Evolutionary conservation across 2,113 vertebrate genomes (phyloP).

Genomic region (Gnathonemus longibarbis): DNA sequence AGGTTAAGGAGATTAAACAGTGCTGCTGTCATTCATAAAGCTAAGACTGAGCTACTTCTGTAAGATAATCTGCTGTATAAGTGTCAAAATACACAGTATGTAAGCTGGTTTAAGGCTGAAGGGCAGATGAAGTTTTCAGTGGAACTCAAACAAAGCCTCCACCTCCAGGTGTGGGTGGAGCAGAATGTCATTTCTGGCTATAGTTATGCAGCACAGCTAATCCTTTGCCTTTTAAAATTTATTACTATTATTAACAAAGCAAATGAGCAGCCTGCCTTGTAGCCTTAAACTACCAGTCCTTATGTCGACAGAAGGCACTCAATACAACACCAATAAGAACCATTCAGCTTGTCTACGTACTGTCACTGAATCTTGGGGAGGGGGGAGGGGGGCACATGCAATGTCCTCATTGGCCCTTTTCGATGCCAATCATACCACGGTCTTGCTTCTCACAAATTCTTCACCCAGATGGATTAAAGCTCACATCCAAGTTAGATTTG

Average conservation of each 20-base stretch:
- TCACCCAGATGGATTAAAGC: neutral
- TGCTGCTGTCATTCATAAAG: neutral
- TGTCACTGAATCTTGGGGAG: neutral
- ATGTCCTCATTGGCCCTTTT: neutral
- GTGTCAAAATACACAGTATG: neutral
- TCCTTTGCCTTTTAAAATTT: slow-evolving; percentile 30
- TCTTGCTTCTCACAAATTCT: neutral
- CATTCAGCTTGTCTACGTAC: neutral
- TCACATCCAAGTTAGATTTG: neutral
- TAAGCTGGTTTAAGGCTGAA: neutral
- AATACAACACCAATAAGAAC: neutral
- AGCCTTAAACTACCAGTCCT: neutral
- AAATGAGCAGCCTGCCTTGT: slow-evolving; percentile 28
- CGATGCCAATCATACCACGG: neutral
- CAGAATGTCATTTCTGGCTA: neutral
- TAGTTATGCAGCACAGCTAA: slow-evolving; percentile 37
- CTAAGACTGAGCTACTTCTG: neutral
- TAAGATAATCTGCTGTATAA: neutral
- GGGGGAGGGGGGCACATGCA: neutral
- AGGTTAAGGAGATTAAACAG: neutral
- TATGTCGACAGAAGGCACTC: neutral
- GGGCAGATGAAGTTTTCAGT: neutral
- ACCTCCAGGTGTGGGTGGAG: neutral
- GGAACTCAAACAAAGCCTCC: neutral
- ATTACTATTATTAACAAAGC: slow-evolving; percentile 31